Conservation (phyloP, 2,113 vertebrate species). For the Ceyx melanurus region DNA sequence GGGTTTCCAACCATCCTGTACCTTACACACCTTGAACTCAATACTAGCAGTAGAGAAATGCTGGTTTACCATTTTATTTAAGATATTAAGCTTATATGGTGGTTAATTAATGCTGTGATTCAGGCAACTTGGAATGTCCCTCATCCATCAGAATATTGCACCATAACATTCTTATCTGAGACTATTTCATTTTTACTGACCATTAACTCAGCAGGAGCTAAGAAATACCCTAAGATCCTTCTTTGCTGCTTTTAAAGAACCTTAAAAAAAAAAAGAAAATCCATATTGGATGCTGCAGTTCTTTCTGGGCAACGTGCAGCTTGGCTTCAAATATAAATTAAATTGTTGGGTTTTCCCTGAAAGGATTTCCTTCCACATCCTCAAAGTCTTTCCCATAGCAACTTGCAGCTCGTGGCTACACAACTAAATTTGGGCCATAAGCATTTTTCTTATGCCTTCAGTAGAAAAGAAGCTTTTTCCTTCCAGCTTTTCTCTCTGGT, state of each 20-base stretch:
- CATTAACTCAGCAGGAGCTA: slow-evolving; percentile 16
- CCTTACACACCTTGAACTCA: not conserved
- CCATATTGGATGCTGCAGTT: not conserved
- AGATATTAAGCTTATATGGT: not conserved
- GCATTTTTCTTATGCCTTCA: not conserved
- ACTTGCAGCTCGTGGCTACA: not conserved
- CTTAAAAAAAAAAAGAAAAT: not conserved
- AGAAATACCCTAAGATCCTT: not conserved
- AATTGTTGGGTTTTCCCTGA: not conserved
- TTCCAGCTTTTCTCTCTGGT: not conserved
- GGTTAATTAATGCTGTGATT: not conserved
- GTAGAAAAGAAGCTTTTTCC: slow-evolving; percentile 12
- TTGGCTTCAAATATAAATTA: slow-evolving; percentile 9
- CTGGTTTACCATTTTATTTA: not conserved
- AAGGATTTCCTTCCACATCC: not conserved
- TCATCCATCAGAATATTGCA: not conserved
- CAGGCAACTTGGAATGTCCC: not conserved
- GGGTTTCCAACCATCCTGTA: not conserved
- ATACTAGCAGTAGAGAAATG: not conserved
- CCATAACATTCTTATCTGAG: not conserved
- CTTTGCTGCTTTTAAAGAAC: not conserved
- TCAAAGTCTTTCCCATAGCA: not conserved
- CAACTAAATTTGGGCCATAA: not conserved
- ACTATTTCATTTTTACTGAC: slow-evolving; percentile 2
- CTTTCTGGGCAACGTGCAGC: not conserved